These are phyloP conservation scores for Ennomos erosarius DNA, from an alignment of 2,888 invertebrate genomes.

Conservation along the genomic window DNA sequence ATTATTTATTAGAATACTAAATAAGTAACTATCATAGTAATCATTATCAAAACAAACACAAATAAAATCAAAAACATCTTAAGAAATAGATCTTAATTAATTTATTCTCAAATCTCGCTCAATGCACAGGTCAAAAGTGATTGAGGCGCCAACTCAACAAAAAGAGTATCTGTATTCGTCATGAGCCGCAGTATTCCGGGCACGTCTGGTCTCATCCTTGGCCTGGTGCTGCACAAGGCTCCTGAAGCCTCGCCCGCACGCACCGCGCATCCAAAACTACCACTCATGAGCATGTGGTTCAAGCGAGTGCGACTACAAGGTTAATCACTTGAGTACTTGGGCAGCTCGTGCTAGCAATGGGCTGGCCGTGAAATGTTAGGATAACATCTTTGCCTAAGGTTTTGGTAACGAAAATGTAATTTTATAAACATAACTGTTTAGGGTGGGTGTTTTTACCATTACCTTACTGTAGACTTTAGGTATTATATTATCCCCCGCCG, in stretches of 20 bases:
- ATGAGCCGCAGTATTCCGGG: conserved; percentile 49
- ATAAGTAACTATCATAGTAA: no score
- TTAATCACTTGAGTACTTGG: conserved; percentile 50
- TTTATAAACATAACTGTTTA: no score
- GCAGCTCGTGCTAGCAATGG: conserved; percentile 24
- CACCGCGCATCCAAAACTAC: conserved; percentile 67
- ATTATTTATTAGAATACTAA: no score
- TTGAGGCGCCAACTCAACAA: no score
- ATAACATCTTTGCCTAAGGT: conserved; percentile 7
- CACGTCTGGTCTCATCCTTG: conserved; percentile 72
- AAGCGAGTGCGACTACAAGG: conserved; percentile 55
- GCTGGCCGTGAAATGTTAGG: conserved; percentile 37
- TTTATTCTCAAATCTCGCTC: neutral
- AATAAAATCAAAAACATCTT: no score
- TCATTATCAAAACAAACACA: no score
- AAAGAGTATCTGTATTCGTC: neutral
- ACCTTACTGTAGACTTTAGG: no score
- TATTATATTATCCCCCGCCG: no score
- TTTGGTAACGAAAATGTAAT: no score
- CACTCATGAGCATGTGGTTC: conserved; percentile 54
- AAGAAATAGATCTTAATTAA: no score
- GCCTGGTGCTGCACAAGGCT: conserved; percentile 73
- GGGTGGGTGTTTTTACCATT: no score
- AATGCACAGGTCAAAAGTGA: neutral
- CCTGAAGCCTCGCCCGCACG: conserved; percentile 70